Conservation (phyloP, 2,797 vertebrate species). For the Chloroceryle amazona region DNA sequence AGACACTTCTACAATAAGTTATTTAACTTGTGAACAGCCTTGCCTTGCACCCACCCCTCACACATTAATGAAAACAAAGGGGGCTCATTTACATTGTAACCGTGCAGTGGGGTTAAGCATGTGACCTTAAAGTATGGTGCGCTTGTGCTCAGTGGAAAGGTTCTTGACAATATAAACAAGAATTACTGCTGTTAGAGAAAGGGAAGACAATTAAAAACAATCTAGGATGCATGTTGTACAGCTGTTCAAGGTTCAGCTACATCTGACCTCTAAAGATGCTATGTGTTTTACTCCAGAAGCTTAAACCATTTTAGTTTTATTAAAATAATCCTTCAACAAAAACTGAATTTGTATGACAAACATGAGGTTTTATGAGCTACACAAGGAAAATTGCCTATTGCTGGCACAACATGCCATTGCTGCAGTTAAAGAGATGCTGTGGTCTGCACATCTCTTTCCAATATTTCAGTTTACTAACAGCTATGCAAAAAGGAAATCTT, state of each 20-base stretch:
- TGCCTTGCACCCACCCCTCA: slow-evolving; percentile 71
- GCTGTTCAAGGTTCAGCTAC: slow-evolving; percentile 83
- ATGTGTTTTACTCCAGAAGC: slow-evolving; percentile 56
- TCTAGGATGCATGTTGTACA: slow-evolving; percentile 85
- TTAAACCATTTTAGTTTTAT: slow-evolving; percentile 61
- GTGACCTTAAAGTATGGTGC: slow-evolving; percentile 83
- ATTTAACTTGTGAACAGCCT: slow-evolving; percentile 76
- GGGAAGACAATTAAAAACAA: slow-evolving; percentile 91
- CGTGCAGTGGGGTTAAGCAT: slow-evolving; percentile 83
- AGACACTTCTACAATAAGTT: slow-evolving; percentile 79
- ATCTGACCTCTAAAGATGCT: slow-evolving; percentile 80
- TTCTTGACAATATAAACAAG: slow-evolving; percentile 88
- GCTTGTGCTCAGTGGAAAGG: slow-evolving; percentile 84
- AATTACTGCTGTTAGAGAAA: slow-evolving; percentile 87
- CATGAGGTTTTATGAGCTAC: neutral
- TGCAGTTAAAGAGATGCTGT: neutral
- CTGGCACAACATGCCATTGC: neutral
- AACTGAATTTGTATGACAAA: neutral
- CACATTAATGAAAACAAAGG: slow-evolving; percentile 86
- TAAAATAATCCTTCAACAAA: slow-evolving; percentile 48
- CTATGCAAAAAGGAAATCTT: neutral
- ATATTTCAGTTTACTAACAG: neutral
- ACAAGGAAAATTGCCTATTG: neutral
- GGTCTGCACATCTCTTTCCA: slow-evolving; percentile 2
- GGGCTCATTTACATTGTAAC: slow-evolving; percentile 82